These are phyloP conservation scores for Torymus tubicola DNA, from an alignment of 2,888 invertebrate species.

Conservation along the genomic window DNA sequence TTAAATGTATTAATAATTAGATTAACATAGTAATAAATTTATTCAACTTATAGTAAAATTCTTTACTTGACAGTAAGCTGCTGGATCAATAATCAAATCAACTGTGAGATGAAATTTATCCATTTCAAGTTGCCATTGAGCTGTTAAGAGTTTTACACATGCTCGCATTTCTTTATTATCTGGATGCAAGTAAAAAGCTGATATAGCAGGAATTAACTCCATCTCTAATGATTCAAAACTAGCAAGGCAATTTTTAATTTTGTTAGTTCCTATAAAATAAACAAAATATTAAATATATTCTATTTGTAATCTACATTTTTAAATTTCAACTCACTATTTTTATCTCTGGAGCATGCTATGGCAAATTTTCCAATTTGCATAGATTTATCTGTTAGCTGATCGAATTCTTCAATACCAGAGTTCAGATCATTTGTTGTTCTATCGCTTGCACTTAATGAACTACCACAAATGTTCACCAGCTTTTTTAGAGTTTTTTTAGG, in stretches of 20 bases:
- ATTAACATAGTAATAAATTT: background rate
- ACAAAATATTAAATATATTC: background rate
- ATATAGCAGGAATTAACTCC: conserved; percentile 82
- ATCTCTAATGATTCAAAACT: conserved; percentile 84
- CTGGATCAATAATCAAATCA: conserved; percentile 83
- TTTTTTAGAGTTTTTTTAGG: conserved; percentile 71
- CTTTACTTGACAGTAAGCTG: conserved; percentile 82
- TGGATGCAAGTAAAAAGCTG: conserved; percentile 76
- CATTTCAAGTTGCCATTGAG: conserved; percentile 81
- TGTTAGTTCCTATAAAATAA: conserved; percentile 78
- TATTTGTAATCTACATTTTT: background rate
- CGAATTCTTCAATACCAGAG: conserved; percentile 80
- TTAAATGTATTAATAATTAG: conserved; percentile 3
- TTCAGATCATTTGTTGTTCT: conserved; percentile 76
- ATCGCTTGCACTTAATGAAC: conserved; percentile 66
- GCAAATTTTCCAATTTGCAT: conserved; percentile 85
- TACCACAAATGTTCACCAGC: conserved; percentile 72
- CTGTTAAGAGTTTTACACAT: conserved; percentile 77
- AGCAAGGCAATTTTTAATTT: conserved; percentile 81
- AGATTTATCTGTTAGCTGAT: conserved; percentile 82
- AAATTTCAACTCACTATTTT: conserved; percentile 66
- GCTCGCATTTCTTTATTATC: conserved; percentile 78
- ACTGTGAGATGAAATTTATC: conserved; percentile 79
- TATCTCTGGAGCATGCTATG: conserved; percentile 79
- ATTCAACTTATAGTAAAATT: background rate